These are phyloP conservation scores for Typhlichthys eigenmanni DNA, from an alignment of 2,797 vertebrate species.

Conservation along the genomic window DNA sequence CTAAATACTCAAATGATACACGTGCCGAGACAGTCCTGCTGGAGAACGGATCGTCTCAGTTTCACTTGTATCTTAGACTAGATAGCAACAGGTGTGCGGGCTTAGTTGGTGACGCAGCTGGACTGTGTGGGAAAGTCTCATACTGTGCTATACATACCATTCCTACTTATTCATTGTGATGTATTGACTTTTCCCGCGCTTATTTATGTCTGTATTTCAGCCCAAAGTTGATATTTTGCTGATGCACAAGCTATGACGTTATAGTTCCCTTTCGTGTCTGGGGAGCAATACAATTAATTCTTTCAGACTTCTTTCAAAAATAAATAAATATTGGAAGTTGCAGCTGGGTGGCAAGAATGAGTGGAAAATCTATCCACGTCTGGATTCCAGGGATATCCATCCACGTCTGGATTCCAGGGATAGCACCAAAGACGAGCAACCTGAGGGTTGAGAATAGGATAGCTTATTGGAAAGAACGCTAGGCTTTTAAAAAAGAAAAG, in stretches of 20 bases:
- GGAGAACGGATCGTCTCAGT: slow-evolving; percentile 21
- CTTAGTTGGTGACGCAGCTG: slow-evolving; percentile 54
- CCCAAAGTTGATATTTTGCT: slow-evolving; percentile 28
- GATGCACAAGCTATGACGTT: slow-evolving; percentile 58
- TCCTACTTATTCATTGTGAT: slow-evolving; percentile 27
- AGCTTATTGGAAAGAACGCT: slow-evolving; percentile 72
- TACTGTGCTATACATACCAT: slow-evolving; percentile 50
- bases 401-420: slow-evolving; percentile 69
- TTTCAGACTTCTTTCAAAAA: slow-evolving; percentile 40
- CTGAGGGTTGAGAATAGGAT: slow-evolving; percentile 66
- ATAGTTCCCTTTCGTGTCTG: slow-evolving; percentile 48
- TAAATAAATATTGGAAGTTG: slow-evolving; percentile 57
- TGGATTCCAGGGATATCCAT: slow-evolving; percentile 68
- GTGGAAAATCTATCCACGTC: slow-evolving; percentile 64
- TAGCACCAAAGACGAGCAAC: slow-evolving; percentile 59
- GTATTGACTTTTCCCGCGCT: slow-evolving; percentile 23
- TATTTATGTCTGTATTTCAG: slow-evolving; percentile 16
- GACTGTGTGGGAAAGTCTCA: slow-evolving; percentile 28
- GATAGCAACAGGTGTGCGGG: slow-evolving; percentile 59
- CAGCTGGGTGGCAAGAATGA: slow-evolving; percentile 63
- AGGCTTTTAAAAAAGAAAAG: slow-evolving; percentile 59
- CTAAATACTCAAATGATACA: slow-evolving; percentile 52
- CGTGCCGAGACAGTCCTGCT: slow-evolving; percentile 38
- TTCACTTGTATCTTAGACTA: slow-evolving; percentile 38
- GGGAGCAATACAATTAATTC: slow-evolving; percentile 59